Percentiles rank a stretch among this genome's conserved stretches.
Conservation (phyloP, 1,140 invertebrate genomes). For the Scaptomyza montana region DNA sequence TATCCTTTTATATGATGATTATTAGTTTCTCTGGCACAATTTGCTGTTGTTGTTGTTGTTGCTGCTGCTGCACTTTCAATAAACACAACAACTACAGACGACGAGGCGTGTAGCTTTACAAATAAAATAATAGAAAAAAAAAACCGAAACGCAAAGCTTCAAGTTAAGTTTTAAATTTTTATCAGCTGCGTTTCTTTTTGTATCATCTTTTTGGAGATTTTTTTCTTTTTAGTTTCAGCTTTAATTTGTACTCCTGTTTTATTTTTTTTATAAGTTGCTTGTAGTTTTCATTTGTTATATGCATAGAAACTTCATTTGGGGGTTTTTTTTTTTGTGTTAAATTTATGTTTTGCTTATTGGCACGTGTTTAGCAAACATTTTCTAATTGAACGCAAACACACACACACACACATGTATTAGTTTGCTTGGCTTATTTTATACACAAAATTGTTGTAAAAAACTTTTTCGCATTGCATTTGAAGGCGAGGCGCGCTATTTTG, state of each 20-base stretch:
- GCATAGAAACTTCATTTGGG: background rate
- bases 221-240: slow-evolving; percentile 18
- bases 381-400: slow-evolving; percentile 16
- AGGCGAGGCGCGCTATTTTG: slow-evolving; percentile 58
- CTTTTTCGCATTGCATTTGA: slow-evolving; percentile 73
- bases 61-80: slow-evolving; percentile 37
- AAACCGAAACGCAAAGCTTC: slow-evolving; percentile 30
- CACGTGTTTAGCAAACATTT: slow-evolving; percentile 28
- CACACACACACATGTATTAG: slow-evolving; percentile 12
- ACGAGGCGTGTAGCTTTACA: slow-evolving; percentile 46
- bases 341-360: slow-evolving; percentile 14
- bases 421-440: slow-evolving; percentile 41
- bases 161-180: slow-evolving; percentile 46
- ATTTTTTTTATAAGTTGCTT: slow-evolving; percentile 30
- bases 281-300: slow-evolving; percentile 23
- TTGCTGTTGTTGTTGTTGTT: slow-evolving; percentile 10
- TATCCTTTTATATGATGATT: slow-evolving; percentile 61
- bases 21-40: slow-evolving; percentile 28
- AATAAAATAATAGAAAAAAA: slow-evolving; percentile 19
- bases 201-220: slow-evolving; percentile 12
- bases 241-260: slow-evolving; percentile 8
- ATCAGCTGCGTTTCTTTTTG: slow-evolving; percentile 19
- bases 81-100: slow-evolving; percentile 35
- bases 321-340: slow-evolving; percentile 2
- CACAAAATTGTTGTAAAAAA: slow-evolving; percentile 55